Conservation (phyloP, 2,888 invertebrate genomes). For the Cephus nigrinus region DNA sequence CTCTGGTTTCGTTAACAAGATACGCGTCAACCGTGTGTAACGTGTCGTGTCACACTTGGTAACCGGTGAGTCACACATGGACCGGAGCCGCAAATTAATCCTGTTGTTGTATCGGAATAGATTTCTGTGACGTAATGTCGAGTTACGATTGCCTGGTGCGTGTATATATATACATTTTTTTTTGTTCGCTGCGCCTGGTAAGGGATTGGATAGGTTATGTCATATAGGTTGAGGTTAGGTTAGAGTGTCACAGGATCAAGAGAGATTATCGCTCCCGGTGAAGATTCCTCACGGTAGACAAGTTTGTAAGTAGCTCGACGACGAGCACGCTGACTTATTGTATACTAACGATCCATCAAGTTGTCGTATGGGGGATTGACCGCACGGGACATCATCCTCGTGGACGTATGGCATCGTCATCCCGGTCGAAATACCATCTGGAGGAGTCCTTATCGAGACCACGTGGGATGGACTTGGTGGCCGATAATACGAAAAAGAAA, state of each 20-base stretch:
- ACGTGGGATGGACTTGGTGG: background rate
- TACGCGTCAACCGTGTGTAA: slow-evolving; percentile 23
- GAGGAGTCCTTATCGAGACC: background rate
- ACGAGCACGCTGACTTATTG: slow-evolving; percentile 44
- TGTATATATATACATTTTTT: background rate
- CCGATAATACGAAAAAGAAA: background rate
- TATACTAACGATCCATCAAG: slow-evolving; percentile 46
- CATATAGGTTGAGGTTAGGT: background rate
- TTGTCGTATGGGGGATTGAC: slow-evolving; percentile 36
- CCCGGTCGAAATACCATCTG: background rate
- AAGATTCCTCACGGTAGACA: slow-evolving; percentile 2
- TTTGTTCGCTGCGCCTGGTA: background rate
- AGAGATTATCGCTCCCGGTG: background rate
- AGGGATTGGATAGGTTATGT: background rate
- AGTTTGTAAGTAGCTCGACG: slow-evolving; percentile 16
- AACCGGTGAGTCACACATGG: background rate
- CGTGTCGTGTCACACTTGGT: slow-evolving; percentile 9
- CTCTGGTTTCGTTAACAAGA: slow-evolving; percentile 33
- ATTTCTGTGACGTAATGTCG: background rate
- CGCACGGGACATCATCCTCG: slow-evolving; percentile 2
- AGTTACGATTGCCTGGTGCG: background rate
- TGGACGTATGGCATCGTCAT: background rate
- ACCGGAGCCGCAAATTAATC: background rate
- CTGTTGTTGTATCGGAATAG: background rate
- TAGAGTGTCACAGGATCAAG: background rate